phyloP scores from a whole-genome alignment of 2,113 vertebrate species.

The Pampusana beccarii region DNA sequence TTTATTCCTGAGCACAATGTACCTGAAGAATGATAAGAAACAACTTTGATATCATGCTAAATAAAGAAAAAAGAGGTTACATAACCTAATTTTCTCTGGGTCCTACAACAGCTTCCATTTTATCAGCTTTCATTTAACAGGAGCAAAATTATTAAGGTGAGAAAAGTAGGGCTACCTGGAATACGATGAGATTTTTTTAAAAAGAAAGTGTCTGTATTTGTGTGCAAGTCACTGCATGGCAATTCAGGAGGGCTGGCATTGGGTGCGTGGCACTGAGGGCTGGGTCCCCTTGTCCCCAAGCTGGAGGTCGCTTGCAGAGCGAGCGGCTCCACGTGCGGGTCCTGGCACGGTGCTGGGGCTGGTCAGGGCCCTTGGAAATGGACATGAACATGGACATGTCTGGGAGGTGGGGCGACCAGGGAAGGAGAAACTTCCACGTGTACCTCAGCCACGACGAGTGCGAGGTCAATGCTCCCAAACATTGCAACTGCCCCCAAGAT shows the following conservation, averaged over 20 bases:
- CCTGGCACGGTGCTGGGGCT: accelerated
- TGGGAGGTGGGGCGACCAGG: not conserved
- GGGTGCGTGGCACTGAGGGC: not conserved
- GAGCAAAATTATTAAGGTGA: not conserved
- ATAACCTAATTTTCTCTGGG: conserved; percentile 39
- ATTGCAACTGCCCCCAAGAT: not conserved
- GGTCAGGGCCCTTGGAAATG: accelerated
- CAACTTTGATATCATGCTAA: conserved; percentile 43
- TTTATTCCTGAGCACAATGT: conserved; percentile 55
- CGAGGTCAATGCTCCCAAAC: not conserved
- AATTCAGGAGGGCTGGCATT: not conserved
- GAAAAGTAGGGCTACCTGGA: not conserved
- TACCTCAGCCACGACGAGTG: accelerated
- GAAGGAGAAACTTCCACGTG: accelerated
- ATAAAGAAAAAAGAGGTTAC: conserved; percentile 60
- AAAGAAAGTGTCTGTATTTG: not conserved
- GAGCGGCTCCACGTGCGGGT: accelerated
- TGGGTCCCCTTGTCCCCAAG: not conserved
- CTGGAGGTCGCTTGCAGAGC: accelerated
- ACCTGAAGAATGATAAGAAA: conserved; percentile 62
- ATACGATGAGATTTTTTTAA: not conserved
- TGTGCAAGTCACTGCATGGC: accelerated
- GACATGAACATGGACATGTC: accelerated
- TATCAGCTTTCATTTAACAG: conserved; percentile 11
- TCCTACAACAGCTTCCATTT: conserved; percentile 29